Conservation (phyloP, 1,140 invertebrate genomes). For the Drosophila truncata region DNA sequence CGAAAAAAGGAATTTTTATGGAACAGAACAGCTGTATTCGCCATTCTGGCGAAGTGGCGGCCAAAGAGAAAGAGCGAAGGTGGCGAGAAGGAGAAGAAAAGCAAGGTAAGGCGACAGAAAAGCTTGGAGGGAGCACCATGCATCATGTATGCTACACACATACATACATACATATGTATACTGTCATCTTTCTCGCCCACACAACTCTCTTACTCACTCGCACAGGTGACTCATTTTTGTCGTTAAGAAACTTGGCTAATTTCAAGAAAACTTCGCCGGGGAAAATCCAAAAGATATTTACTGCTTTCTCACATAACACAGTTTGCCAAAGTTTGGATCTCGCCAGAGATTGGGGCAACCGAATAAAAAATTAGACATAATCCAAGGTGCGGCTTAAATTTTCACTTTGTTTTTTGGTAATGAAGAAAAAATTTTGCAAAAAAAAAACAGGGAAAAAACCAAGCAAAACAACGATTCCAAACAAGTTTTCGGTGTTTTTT, state of each 20-base stretch:
- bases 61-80: constrained; percentile 11
- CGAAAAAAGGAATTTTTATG: constrained; percentile 61
- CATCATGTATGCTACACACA: constrained; percentile 13
- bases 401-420: constrained; percentile 61
- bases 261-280: constrained; percentile 6
- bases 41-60: constrained; percentile 24
- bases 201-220: constrained; percentile 7
- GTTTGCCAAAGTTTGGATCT: constrained; percentile 3
- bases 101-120: constrained; percentile 30
- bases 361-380: constrained; percentile 18
- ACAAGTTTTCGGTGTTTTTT: constrained; percentile 60
- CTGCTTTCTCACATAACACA: constrained; percentile 4
- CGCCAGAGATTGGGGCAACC: constrained; percentile 4
- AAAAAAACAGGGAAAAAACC: constrained; percentile 35
- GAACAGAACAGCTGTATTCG: constrained; percentile 59
- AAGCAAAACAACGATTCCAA: constrained; percentile 39
- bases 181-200: constrained; percentile 10
- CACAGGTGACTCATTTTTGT: constrained; percentile 31
- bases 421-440: constrained; percentile 56
- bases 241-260: constrained; percentile 28
- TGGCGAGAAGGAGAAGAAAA: constrained; percentile 2
- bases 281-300: constrained; percentile 7
- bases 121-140: constrained; percentile 28
- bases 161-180: background rate
- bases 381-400: constrained; percentile 66